Evolutionary conservation across 2,888 invertebrate genomes (phyloP), one percentile per base, ranked within the genome.

Genomic region (Germaria angustata): DNA sequence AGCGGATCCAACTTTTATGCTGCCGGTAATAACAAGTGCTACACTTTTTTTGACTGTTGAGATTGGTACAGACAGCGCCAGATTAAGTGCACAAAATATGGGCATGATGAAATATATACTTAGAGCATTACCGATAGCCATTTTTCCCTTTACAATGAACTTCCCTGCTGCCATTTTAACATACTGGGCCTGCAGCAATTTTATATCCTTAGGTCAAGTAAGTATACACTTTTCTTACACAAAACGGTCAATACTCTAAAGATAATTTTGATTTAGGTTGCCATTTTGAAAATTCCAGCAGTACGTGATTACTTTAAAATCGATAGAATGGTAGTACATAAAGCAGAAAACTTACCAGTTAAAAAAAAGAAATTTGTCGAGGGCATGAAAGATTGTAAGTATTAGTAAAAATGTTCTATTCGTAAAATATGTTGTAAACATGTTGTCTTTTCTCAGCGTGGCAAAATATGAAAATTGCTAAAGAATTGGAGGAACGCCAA

Each of bases 141-240:
- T 96, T 90, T 93, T 98, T 81, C 96, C 97, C 0, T 95, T 98
- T 87, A 96, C 95, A 8, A 93, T 97, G 51, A 95, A 96, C 89
- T 98, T 98, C 88, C 96, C 97, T 11, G 95, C 96, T 17, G 97
- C 96, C 0, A 95, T 99, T 87, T 92, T 97, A 51, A 94, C 95
- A 36, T 99, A 99, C 89, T 99, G 98, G 98, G 93, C 94, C 15
- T 94, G 96, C 28, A 95, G 95, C 86, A 99, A 99, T 90, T 93
- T 96, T 55, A 94, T 98, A 84, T 97, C 98, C 0, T 90, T 99
- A 3, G 84, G 92, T 0, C 98, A 98, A 94, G 91, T 90, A 53
- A 79, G 69, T 44, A 13, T 36, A 46, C 3, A 17, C 2, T 28
- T 2, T 32, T 39, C 15, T 15, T 0, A 46, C n/a, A 11, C 51